Conservation (phyloP, 2,797 vertebrate genomes). For the Jordanella pulchra region DNA sequence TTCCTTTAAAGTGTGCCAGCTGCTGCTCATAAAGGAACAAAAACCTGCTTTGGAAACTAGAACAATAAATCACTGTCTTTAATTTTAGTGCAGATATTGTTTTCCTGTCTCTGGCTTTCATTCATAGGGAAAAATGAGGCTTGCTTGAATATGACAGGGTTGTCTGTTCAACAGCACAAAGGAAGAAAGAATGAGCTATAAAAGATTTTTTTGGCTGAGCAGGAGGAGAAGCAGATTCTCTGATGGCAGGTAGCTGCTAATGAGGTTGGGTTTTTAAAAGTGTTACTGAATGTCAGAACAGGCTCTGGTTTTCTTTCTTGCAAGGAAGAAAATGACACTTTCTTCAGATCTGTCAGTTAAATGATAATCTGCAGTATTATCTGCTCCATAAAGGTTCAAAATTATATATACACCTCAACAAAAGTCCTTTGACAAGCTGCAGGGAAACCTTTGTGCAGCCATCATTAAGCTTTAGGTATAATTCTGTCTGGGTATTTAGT, state of each 20-base stretch:
- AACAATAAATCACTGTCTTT: constrained; percentile 23
- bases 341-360: not conserved
- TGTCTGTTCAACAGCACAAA: constrained; percentile 35
- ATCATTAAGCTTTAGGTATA: too few relatives aligned
- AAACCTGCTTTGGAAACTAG: constrained; percentile 25
- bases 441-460: too few relatives aligned
- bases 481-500: too few relatives aligned
- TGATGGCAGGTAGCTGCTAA: constrained; percentile 22
- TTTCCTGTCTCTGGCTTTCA: constrained; percentile 19
- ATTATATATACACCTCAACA: not conserved
- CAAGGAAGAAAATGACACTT: not conserved
- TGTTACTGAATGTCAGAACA: not conserved
- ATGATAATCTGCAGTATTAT: not conserved
- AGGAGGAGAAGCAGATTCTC: not conserved
- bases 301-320: not conserved
- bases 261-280: constrained; percentile 18
- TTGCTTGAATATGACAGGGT: constrained; percentile 20
- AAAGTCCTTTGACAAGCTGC: too few relatives aligned
- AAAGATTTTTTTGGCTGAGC: constrained; percentile 22
- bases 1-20: constrained; percentile 24
- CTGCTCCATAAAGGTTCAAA: not conserved
- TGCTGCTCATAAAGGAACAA: constrained; percentile 30
- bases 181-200: constrained; percentile 19
- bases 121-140: constrained; percentile 25
- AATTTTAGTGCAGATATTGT: constrained; percentile 18